Conservation (phyloP, 2,888 invertebrate genomes). For the Eilema caniola region DNA sequence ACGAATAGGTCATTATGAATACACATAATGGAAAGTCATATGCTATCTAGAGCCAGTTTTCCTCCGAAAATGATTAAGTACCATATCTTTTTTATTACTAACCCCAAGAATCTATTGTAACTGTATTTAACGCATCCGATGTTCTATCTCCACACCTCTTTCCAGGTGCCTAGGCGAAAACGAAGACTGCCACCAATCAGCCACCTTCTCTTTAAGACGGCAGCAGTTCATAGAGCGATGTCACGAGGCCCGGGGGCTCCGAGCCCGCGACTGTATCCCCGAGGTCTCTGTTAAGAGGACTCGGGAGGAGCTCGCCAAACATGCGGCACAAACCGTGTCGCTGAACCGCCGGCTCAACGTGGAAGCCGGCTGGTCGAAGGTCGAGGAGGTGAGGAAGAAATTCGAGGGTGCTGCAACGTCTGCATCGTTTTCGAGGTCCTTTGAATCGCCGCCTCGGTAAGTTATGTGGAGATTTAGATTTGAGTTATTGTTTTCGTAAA, state of each 20-base stretch:
- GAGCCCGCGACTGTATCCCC: slow-evolving; percentile 72
- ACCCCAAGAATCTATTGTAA: background rate
- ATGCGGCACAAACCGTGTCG: slow-evolving; percentile 77
- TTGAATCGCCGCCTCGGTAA: slow-evolving; percentile 82
- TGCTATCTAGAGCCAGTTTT: too few relatives aligned
- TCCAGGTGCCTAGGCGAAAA: slow-evolving; percentile 78
- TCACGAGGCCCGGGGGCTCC: slow-evolving; percentile 72
- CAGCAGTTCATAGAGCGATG: slow-evolving; percentile 84
- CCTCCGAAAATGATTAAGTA: too few relatives aligned
- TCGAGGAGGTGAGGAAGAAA: slow-evolving; percentile 83
- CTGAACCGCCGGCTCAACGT: slow-evolving; percentile 81
- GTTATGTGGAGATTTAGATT: background rate
- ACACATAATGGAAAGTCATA: too few relatives aligned
- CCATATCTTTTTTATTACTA: too few relatives aligned
- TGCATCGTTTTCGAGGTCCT: slow-evolving; percentile 75
- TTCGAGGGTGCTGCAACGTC: slow-evolving; percentile 74
- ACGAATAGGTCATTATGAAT: too few relatives aligned
- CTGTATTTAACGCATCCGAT: background rate
- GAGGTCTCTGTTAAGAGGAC: slow-evolving; percentile 79
- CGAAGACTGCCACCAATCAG: slow-evolving; percentile 61
- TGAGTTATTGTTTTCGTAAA: too few relatives aligned
- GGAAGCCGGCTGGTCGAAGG: slow-evolving; percentile 83
- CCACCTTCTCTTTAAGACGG: slow-evolving; percentile 75
- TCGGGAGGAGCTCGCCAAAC: slow-evolving; percentile 77
- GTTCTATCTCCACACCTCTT: background rate